Evolutionary conservation across 1,140 invertebrate genomes (phyloP).

Genomic region (Ceratina calcarata): DNA sequence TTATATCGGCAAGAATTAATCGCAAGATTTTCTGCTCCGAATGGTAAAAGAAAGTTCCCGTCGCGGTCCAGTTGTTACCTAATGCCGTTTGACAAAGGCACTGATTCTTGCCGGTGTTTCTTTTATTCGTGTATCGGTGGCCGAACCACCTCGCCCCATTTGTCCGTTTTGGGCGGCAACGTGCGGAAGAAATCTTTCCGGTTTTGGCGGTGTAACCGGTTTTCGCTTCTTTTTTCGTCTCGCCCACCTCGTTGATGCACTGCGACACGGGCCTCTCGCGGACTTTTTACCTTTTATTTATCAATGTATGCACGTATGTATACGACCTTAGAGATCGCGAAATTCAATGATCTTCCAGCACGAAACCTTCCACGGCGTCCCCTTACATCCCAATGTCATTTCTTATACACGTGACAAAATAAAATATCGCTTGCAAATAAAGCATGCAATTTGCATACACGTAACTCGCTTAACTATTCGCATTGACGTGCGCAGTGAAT

Average conservation of each 20-base stretch:
- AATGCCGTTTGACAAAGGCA: conserved; percentile 20
- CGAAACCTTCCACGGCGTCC: neutral
- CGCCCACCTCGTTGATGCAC: conserved; percentile 36
- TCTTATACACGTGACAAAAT: neutral
- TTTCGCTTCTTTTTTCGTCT: conserved; percentile 64
- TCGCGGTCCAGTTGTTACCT: neutral
- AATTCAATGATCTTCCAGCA: conserved; percentile 13
- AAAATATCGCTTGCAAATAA: neutral
- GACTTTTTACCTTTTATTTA: conserved; percentile 54
- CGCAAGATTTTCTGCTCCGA: neutral
- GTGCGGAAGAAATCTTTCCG: conserved; percentile 78
- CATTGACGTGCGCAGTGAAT: neutral
- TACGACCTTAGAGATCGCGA: conserved; percentile 5
- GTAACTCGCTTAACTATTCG: neutral
- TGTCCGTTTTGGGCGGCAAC: conserved; percentile 74
- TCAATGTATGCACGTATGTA: conserved; percentile 10
- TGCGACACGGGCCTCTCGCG: conserved; percentile 33
- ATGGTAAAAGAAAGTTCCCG: neutral
- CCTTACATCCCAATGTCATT: neutral
- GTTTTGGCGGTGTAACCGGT: conserved; percentile 77
- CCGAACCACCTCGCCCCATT: conserved; percentile 76
- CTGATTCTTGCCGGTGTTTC: conserved; percentile 68
- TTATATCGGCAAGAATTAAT: neutral
- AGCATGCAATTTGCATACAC: neutral
- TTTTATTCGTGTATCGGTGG: conserved; percentile 66